Percentiles rank a stretch among this genome's conserved stretches.
phyloP scores from a whole-genome alignment of 2,888 invertebrate species.

The Phlogophora meticulosa region DNA sequence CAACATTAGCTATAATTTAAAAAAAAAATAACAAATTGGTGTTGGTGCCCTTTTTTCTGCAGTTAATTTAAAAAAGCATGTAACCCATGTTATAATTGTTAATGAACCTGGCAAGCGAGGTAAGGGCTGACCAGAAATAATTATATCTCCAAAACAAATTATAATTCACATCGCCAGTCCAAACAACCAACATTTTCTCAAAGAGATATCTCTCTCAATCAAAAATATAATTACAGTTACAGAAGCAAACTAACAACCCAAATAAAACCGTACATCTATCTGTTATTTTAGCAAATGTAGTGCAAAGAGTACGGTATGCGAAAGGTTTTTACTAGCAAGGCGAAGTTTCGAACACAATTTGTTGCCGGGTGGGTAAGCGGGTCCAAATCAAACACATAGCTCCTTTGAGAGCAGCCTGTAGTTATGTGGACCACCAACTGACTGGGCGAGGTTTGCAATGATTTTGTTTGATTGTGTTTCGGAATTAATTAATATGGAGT shows the following conservation, averaged over 20 bases:
- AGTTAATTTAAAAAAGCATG: background rate
- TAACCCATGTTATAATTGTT: background rate
- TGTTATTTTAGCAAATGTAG: conserved; percentile 67
- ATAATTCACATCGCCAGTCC: background rate
- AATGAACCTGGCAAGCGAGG: no score
- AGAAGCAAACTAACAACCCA: conserved; percentile 34
- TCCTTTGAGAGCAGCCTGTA: conserved; percentile 76
- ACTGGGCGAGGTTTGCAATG: conserved; percentile 61
- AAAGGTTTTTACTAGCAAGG: conserved; percentile 71
- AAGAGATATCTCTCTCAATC: conserved; percentile 4
- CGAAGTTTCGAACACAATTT: conserved; percentile 79
- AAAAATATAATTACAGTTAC: conserved; percentile 30
- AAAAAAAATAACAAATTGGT: background rate
- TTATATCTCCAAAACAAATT: background rate
- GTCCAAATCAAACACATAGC: conserved; percentile 82
- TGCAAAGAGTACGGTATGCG: conserved; percentile 66
- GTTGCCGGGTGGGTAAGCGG: conserved; percentile 72
- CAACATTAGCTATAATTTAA: no score
- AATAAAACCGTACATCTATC: conserved; percentile 50
- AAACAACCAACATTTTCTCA: background rate
- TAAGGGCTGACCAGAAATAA: background rate
- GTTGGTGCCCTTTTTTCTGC: background rate
- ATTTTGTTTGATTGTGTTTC: conserved; percentile 58
- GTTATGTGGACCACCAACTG: conserved; percentile 61
- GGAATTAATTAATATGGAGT: conserved; percentile 44